Evolutionary conservation across 2,797 vertebrate genomes (phyloP), one percentile per base, ranked within the genome.

Genomic region (Molossus alvarezi): DNA sequence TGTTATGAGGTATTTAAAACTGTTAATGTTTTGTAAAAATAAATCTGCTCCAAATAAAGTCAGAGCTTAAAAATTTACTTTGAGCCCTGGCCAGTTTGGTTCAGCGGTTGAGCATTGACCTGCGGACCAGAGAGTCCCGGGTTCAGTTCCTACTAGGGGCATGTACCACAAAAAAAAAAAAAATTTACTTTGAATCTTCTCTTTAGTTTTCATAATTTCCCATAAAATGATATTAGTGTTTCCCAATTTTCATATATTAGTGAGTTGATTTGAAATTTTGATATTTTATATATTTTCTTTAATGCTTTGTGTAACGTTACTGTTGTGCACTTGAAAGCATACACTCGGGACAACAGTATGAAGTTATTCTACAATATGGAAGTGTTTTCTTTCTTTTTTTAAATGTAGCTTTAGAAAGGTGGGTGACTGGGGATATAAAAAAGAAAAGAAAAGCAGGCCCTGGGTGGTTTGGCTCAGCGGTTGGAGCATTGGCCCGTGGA

Each of bases 1-100:
- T 93, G 41, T 81, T 20, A 23, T 55, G n/a, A 83, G 11, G 18
- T 85, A 57, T 73, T 79, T 75, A 45, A 72, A 72, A 88, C 62
- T 20, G 25, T 81, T 58, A 57, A 81, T 0, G 51, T 53, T 58
- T 51, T 94, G 51, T 97, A 88, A 97, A 3, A 72, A 84, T 97
- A 90, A 91, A 37, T 95, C 27, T 97, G 83, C 87, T 96, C 48
- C 58, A 81, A 98, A 98, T 98, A 98, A 98, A 98, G 37, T 93
- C 91, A 91, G 25, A 97, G 21, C 72, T 96, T 73, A 87, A 95
- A 95, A 71, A 13, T 51, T 58, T 76, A 45, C 6, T 45, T 3
- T 45, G 41, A 45, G 33, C 33, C 33, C 33, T 33, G 33, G 2
- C 33, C 33, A 33, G 2, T 33, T 33, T 33, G 33, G 33, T 33